These are phyloP conservation scores for Kobus ellipsiprymnus DNA, from an alignment of 2,113 vertebrate species.

Conservation along the genomic window DNA sequence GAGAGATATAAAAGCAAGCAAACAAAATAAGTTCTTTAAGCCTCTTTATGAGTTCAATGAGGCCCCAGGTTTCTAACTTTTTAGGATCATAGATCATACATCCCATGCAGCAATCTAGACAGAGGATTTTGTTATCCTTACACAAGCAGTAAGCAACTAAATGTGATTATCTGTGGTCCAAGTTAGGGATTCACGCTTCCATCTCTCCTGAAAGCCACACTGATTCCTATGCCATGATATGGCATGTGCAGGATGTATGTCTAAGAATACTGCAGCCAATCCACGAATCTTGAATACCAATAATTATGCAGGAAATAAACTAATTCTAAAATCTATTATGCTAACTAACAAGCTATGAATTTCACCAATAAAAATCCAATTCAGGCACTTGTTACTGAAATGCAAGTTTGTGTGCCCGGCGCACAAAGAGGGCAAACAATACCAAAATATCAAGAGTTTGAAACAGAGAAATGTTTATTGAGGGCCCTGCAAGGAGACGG, in stretches of 20 bases:
- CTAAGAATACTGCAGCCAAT: not conserved
- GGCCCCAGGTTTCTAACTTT: not conserved
- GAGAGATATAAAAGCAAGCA: not conserved
- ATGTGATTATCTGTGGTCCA: not conserved
- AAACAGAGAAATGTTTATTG: not conserved
- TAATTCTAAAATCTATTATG: not conserved
- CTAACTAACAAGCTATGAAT: not conserved
- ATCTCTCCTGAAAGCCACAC: not conserved
- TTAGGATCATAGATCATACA: not conserved
- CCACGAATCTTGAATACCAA: not conserved
- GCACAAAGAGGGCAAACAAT: not conserved
- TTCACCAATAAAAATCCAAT: not conserved
- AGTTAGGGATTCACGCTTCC: not conserved
- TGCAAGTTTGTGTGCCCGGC: fast-evolving
- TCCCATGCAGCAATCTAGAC: not conserved
- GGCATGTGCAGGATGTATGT: not conserved
- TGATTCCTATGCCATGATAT: not conserved
- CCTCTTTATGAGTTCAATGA: not conserved
- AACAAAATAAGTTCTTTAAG: not conserved
- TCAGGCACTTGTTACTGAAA: not conserved
- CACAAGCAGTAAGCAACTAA: not conserved
- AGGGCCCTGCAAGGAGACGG: not conserved
- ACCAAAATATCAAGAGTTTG: not conserved
- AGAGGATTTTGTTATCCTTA: not conserved
- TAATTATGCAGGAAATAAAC: not conserved